These are phyloP conservation scores for Lacanobia oleracea DNA, from an alignment of 2,888 invertebrate genomes.

Conservation along the genomic window DNA sequence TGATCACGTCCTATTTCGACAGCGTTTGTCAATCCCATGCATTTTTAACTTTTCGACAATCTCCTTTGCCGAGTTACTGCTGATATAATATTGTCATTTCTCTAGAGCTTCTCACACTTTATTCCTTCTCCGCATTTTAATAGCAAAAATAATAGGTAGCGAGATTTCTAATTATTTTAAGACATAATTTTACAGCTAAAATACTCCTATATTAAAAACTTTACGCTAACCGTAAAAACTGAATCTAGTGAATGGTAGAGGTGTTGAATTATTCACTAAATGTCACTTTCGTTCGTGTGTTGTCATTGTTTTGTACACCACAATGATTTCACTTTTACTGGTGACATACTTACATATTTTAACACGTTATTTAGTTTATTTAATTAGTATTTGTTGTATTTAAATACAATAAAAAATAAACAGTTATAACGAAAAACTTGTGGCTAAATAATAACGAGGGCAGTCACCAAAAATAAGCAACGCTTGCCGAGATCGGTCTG, in stretches of 20 bases:
- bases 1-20: no score
- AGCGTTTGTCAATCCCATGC: no score
- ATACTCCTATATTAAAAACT: background rate
- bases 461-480: background rate
- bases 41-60: no score
- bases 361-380: background rate
- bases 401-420: background rate
- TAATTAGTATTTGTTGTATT: conserved; percentile 12
- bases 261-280: conserved; percentile 57
- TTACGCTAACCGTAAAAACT: conserved; percentile 12
- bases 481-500: background rate
- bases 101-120: no score
- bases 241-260: conserved; percentile 14
- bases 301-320: conserved; percentile 40
- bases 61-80: no score
- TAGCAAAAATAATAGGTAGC: no score
- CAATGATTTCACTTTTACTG: conserved; percentile 56
- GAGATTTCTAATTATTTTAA: no score
- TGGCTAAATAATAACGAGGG: no score
- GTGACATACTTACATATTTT: conserved; percentile 44
- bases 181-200: no score
- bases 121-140: no score
- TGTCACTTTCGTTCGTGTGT: conserved; percentile 48
- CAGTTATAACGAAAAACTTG: no score
- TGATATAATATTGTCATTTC: no score